Evolutionary conservation across 2,888 invertebrate species (phyloP), one percentile per base, ranked within the genome.

Genomic region (Cryptocephalus moraei): DNA sequence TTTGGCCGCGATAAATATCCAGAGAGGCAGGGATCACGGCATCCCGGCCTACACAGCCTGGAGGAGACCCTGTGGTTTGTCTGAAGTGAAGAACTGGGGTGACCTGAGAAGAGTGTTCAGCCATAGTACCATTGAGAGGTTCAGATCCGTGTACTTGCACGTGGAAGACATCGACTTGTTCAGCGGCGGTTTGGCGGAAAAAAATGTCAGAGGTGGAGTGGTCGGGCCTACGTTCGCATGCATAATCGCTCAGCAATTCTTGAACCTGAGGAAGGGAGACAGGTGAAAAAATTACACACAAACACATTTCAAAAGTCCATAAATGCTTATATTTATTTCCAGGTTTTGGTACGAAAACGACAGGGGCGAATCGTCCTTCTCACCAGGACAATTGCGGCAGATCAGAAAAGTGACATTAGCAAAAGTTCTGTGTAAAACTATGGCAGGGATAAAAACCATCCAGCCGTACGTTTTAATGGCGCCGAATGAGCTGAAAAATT

Each of bases 191-290:
- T 77, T 91, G 63, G 83, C 89, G 0, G 91, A 91, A 62, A 78
- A 82, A 34, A 86, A 90, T 0, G 83, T 91, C 0, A 72, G 81
- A 0, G 86, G 86, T 1, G 90, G 87, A 0, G 69, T 91, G 2
- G 86, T 91, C 0, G 91, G 91, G 0, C 90, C 91, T 0, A 88
- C 89, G 0, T 90, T 91, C 59, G 88, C 88, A 32, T 92, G 91
- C 63, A 86, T 92, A 46, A 84, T 91, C 41, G 91, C 88, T 0
- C 87, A 88, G 60, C 90, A 91, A 67, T 91, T 91, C 62, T 75
- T 80, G 9, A 85, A 86, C 62, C 70, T 88, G 1, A 78, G 87
- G 1, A 82, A 80, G 63, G 88, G 88, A 10, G 86, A 88, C 65
- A 73, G 54, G 54, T 54, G 38, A 36, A 36, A 11, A 6, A 12